Evolutionary conservation across 2,888 invertebrate species (phyloP).

Genomic region (Xestia rhomboidea): DNA sequence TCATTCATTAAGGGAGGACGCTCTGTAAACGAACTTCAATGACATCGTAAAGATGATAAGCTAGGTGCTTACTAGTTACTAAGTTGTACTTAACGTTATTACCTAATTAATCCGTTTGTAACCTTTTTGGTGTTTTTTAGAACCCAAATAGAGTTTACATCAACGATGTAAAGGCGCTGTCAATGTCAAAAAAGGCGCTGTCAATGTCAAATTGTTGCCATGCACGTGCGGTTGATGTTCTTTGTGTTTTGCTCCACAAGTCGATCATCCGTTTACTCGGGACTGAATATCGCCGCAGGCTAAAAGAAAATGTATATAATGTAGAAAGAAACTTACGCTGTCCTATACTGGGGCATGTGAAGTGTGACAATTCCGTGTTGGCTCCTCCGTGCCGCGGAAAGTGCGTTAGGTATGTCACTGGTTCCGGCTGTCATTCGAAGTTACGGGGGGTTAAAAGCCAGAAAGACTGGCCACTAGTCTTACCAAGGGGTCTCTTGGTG

Average conservation of each 20-base stretch:
- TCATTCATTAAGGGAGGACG: neutral
- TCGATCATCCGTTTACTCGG: neutral
- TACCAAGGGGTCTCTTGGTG: neutral
- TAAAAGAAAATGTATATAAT: neutral
- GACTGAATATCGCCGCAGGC: neutral
- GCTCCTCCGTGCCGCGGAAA: neutral
- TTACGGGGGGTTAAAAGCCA: neutral
- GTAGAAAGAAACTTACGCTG: neutral
- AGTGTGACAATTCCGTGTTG: no score
- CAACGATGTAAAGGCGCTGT: neutral
- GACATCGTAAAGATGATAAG: neutral
- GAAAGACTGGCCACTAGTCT: neutral
- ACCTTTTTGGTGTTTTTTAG: neutral
- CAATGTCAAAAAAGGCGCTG: neutral
- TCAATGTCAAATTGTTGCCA: neutral
- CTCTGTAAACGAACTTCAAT: constrained; percentile 6
- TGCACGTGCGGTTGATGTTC: constrained; percentile 10
- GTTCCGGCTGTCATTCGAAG: neutral
- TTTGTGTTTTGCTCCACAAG: constrained; percentile 55
- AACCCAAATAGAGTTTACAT: neutral
- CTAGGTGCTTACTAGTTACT: neutral
- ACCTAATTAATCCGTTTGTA: neutral
- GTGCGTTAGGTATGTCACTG: neutral
- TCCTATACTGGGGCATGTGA: neutral
- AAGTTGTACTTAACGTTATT: no score